Evolutionary conservation across 1,140 invertebrate genomes (phyloP).

Genomic region (Drosophila takahashii): DNA sequence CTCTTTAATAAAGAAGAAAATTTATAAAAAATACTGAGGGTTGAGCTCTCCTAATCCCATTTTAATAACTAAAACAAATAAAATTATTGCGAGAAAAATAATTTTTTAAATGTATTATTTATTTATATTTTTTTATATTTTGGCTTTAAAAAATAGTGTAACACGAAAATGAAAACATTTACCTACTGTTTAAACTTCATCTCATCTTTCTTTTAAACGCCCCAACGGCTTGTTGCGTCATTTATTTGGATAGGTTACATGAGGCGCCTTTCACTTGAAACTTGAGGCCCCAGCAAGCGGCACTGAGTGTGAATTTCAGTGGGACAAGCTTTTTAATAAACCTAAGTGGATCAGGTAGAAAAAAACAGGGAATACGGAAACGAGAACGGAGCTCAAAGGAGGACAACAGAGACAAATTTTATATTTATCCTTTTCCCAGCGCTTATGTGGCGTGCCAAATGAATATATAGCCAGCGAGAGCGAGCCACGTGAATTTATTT

Average conservation of each 20-base stretch:
- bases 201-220: background rate
- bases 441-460: constrained; percentile 59
- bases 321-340: constrained; percentile 66
- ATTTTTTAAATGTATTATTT: too few species aligned
- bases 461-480: constrained; percentile 44
- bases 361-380: constrained; percentile 7
- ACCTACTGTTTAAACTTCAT: background rate
- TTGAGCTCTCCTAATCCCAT: too few species aligned
- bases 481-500: constrained; percentile 18
- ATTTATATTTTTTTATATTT: too few species aligned
- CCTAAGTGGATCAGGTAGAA: constrained; percentile 58
- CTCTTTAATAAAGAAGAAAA: constrained; percentile 1
- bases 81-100: too few species aligned
- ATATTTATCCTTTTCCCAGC: constrained; percentile 34
- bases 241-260: constrained; percentile 11
- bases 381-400: constrained; percentile 10
- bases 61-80: too few species aligned
- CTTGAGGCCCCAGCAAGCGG: constrained; percentile 6
- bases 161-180: too few species aligned
- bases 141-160: too few species aligned
- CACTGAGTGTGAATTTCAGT: constrained; percentile 8
- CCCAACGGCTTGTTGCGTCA: background rate
- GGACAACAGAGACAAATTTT: constrained; percentile 28
- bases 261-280: constrained; percentile 26
- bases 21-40: background rate